Evolutionary conservation across 2,888 invertebrate genomes (phyloP).

Genomic region (Limnephilus rhombicus): DNA sequence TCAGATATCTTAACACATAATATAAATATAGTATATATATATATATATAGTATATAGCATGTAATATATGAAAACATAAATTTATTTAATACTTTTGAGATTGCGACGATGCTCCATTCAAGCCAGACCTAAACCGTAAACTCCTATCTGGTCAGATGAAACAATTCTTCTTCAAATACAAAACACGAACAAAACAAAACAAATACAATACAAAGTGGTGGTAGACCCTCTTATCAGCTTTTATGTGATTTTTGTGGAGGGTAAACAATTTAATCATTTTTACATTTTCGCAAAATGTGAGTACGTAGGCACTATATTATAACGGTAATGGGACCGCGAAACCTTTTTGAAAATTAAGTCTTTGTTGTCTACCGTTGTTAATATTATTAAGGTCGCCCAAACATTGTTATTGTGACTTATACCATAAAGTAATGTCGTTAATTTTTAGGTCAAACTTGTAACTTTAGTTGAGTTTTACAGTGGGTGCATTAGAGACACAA

Average conservation of each 20-base stretch:
- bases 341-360: constrained; percentile 8
- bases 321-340: background rate
- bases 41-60: no score
- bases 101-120: background rate
- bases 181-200: background rate
- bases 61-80: background rate
- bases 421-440: constrained; percentile 15
- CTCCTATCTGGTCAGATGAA: background rate
- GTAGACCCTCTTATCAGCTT: background rate
- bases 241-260: background rate
- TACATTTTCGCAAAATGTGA: background rate
- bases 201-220: background rate
- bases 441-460: constrained; percentile 28
- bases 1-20: background rate
- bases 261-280: background rate
- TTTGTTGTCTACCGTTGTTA: constrained; percentile 13
- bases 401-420: background rate
- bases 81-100: background rate
- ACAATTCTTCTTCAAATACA: background rate
- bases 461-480: background rate
- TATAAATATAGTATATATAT: background rate
- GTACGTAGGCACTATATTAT: background rate
- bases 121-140: background rate
- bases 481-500: constrained; percentile 3
- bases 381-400: background rate